phyloP scores from a whole-genome alignment of 2,888 invertebrate species.

The Eristalis pertinax region DNA sequence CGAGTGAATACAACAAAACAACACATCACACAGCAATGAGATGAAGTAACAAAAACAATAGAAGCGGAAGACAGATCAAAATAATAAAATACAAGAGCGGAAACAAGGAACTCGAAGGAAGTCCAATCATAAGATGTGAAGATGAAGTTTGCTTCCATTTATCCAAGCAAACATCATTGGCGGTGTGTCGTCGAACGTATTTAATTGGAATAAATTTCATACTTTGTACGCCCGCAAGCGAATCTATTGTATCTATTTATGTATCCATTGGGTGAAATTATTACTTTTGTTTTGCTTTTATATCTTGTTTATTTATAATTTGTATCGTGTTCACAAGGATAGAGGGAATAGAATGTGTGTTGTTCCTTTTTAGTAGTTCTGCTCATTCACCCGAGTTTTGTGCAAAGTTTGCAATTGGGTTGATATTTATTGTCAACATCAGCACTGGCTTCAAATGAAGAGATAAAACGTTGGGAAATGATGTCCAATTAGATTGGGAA shows the following conservation, averaged over 20 bases:
- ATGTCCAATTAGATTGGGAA: neutral
- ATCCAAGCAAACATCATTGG: constrained; percentile 62
- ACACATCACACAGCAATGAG: constrained; percentile 59
- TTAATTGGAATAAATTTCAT: constrained; percentile 71
- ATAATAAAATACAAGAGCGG: constrained; percentile 54
- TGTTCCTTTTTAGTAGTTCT: neutral
- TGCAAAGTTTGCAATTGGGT: neutral
- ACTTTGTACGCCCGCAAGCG: constrained; percentile 36
- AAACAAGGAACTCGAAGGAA: constrained; percentile 16
- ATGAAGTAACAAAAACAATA: constrained; percentile 65
- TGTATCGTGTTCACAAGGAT: constrained; percentile 29
- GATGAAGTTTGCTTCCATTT: constrained; percentile 39
- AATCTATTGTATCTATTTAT: constrained; percentile 30
- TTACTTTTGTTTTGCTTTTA: constrained; percentile 57
- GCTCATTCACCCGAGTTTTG: neutral
- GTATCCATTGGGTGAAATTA: constrained; percentile 47
- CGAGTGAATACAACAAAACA: constrained; percentile 21
- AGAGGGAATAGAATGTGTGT: neutral
- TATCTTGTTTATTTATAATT: constrained; percentile 71
- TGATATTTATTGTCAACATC: neutral
- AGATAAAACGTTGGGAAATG: neutral
- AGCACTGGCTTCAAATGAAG: neutral
- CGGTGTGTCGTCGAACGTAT: constrained; percentile 65
- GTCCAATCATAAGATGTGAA: neutral
- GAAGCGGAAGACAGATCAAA: constrained; percentile 62